Evolutionary conservation across 2,113 vertebrate species (phyloP).

Genomic region (Paradoxurus hermaphroditus): DNA sequence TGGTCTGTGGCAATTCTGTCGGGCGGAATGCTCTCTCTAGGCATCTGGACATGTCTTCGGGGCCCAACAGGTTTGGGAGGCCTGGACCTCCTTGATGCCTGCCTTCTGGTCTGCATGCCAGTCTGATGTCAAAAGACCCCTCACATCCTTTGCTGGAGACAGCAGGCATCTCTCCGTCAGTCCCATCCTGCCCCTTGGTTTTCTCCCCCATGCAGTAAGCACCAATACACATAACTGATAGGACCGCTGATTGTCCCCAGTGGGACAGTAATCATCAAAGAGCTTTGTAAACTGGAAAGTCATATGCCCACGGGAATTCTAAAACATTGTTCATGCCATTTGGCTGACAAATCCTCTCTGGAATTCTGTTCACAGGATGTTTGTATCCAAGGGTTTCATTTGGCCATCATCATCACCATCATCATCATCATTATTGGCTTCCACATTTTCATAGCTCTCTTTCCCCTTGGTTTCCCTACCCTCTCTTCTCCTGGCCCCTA

Average conservation of each 20-base stretch:
- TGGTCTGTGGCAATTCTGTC: too few relatives aligned
- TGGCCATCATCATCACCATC: neutral
- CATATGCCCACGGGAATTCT: neutral
- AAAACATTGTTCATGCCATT: neutral
- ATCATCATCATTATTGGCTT: neutral
- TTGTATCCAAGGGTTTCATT: neutral
- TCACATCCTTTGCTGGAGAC: neutral
- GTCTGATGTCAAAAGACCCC: neutral
- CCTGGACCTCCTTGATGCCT: neutral
- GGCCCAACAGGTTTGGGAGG: neutral
- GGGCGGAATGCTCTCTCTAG: neutral
- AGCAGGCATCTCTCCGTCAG: accelerated
- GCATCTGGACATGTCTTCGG: neutral
- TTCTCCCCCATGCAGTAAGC: neutral
- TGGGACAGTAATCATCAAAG: neutral
- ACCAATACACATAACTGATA: accelerated
- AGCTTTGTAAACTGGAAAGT: neutral
- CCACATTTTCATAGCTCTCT: neutral
- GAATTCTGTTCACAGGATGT: neutral
- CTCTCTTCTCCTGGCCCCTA: neutral
- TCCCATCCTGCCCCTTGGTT: neutral
- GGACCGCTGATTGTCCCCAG: neutral
- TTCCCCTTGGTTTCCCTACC: neutral
- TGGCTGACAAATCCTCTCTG: neutral
- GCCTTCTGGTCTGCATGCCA: neutral